phyloP scores from a whole-genome alignment of 2,797 vertebrate genomes.

The Hylomyscus alleni region DNA sequence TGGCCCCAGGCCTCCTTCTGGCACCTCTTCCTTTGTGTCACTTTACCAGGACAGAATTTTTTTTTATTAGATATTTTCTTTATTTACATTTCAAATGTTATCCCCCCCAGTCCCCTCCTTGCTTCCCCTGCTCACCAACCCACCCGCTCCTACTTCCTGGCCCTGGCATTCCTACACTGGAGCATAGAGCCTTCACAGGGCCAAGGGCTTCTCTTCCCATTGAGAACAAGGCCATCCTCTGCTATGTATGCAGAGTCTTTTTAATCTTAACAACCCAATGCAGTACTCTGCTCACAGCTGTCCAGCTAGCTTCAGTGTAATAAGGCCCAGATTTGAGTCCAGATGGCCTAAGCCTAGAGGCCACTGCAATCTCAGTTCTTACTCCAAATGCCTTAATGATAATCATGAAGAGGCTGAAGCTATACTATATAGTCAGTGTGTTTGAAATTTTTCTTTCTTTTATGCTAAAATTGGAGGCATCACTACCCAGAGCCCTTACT shows the following conservation, averaged over 20 bases:
- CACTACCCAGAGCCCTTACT: neutral
- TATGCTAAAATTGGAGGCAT: constrained; percentile 36
- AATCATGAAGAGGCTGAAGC: neutral
- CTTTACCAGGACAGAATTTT: neutral
- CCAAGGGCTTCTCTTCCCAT: too few relatives aligned
- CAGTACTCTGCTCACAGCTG: neutral
- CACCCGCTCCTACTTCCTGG: too few relatives aligned
- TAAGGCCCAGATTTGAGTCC: constrained; percentile 7
- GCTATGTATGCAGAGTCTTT: neutral
- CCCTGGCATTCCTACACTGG: too few relatives aligned
- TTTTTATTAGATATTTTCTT: too few relatives aligned
- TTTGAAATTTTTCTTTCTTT: constrained; percentile 10
- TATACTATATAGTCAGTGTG: neutral
- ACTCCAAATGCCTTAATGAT: neutral
- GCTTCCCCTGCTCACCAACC: too few relatives aligned
- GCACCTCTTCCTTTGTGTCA: neutral
- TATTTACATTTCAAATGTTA: too few relatives aligned
- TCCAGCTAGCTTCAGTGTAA: neutral
- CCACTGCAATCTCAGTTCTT: neutral
- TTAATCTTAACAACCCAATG: neutral
- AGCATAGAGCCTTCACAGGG: too few relatives aligned
- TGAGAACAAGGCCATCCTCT: too few relatives aligned
- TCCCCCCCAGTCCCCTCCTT: too few relatives aligned
- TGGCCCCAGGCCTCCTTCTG: too few relatives aligned
- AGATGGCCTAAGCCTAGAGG: neutral